These are phyloP conservation scores for Lottia gigantea DNA, from an alignment of 2,888 invertebrate species.

Conservation along the genomic window DNA sequence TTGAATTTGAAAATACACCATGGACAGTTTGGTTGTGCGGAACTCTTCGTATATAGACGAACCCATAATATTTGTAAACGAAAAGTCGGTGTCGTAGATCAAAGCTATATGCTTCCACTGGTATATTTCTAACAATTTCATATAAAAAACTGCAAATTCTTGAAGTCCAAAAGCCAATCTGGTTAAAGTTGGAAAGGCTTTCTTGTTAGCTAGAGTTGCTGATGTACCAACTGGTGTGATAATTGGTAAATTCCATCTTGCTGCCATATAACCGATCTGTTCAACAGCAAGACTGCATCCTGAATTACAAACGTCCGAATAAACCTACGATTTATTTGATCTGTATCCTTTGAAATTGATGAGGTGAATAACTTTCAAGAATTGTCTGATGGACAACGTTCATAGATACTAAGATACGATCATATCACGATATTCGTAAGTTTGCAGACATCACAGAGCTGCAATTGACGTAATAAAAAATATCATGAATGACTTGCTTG, in stretches of 20 bases:
- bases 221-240: constrained; percentile 18
- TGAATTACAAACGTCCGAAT: background rate
- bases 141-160: constrained; percentile 27
- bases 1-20: constrained; percentile 23
- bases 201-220: constrained; percentile 24
- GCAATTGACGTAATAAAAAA: no score
- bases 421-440: no score
- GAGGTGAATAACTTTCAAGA: no score
- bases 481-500: no score
- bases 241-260: constrained; percentile 22
- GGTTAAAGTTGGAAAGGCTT: constrained; percentile 31
- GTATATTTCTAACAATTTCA: constrained; percentile 11
- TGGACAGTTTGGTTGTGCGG: constrained; percentile 2
- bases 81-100: constrained; percentile 19
- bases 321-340: no score
- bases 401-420: no score
- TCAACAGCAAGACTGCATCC: constrained; percentile 26
- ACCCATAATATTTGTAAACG: constrained; percentile 15
- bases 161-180: constrained; percentile 33
- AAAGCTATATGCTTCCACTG: constrained; percentile 25
- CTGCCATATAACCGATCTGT: constrained; percentile 22
- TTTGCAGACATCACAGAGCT: no score
- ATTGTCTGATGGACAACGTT: no score
- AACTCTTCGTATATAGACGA: constrained; percentile 14
- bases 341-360: no score